Base-by-base conservation (phyloP, 2,888 invertebrate genomes). In the Phrixothrix hirtus region DNA sequence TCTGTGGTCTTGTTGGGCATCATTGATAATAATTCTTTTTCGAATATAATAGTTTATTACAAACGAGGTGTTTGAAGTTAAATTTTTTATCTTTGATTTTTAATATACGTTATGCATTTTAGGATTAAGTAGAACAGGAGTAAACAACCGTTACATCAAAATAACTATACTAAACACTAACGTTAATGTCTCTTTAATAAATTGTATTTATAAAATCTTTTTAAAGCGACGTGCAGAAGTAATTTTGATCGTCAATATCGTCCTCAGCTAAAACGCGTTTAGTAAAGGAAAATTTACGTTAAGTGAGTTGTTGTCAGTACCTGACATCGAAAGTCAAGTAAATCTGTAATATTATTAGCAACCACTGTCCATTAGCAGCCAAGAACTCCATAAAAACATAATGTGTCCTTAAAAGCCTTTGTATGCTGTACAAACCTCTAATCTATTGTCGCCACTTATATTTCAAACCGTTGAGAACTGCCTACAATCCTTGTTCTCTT, bases 331-430 rank as follows among this genome's bases (percentile, higher is more conserved):
- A 53, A 53, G 60, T 58, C 62, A 62, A 57, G 58, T 59, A 60
- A 62, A 62, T 60, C 59, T 52, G 53, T 62, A 63, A 63, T 56
- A 46, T 57, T 59, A 52, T 63, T 63, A 63, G 63, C 58, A 59
- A 60, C 63, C 62, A 57, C 59, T 57, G 59, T 56, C 63, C 63
- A 62, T 63, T 62, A 62, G 51, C 58, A 59, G 51, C 57, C 61
- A 61, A 63, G 61, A 61, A 59, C 55, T 57, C 52, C 47, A 63
- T 59, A 61, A 63, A 63, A 61, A 63, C 59, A 55, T 61, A 61
- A 63, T 61, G 59, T 45, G 57, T 51, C 55, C 58, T 55, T 60
- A 61, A 61, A 61, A 61, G 61, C 63, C 55, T 57, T 55, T 61
- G 42, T 49, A 54, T 54, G 47, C 54, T 49, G 44, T 32, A 49